Conservation (phyloP, 2,113 vertebrate genomes). For the Pterophyllum scalare region DNA sequence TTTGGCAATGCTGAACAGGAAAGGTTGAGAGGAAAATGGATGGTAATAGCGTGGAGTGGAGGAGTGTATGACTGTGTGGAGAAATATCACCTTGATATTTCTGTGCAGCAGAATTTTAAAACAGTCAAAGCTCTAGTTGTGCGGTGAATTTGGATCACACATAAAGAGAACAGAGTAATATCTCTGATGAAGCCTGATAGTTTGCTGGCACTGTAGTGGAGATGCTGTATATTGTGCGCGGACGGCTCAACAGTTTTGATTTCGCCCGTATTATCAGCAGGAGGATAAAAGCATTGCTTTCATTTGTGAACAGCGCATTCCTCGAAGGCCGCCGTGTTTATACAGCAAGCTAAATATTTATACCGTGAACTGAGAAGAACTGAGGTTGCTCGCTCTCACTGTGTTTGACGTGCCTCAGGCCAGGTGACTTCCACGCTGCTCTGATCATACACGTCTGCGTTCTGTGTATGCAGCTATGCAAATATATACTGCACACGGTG, state of each 20-base stretch:
- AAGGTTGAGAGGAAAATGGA: neutral
- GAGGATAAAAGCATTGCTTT: slow-evolving; percentile 21
- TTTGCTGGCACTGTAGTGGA: neutral
- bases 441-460: neutral
- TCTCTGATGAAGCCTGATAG: neutral
- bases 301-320: slow-evolving; percentile 36
- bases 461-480: slow-evolving; percentile 36
- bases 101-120: neutral
- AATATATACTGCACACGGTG: slow-evolving; percentile 1
- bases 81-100: neutral
- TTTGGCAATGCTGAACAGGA: neutral
- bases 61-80: too few relatives aligned
- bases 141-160: neutral
- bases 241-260: slow-evolving; percentile 19
- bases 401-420: slow-evolving; percentile 12
- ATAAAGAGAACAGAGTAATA: neutral
- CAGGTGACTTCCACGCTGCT: slow-evolving; percentile 36
- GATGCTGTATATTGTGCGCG: neutral
- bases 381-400: slow-evolving; percentile 27
- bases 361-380: slow-evolving; percentile 40
- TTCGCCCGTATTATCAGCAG: slow-evolving; percentile 14
- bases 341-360: slow-evolving; percentile 72
- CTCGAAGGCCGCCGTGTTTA: slow-evolving; percentile 63
- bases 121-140: neutral
- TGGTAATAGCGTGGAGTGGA: neutral